These are phyloP conservation scores for Gambusia affinis DNA, from an alignment of 2,113 vertebrate genomes.

Conservation along the genomic window DNA sequence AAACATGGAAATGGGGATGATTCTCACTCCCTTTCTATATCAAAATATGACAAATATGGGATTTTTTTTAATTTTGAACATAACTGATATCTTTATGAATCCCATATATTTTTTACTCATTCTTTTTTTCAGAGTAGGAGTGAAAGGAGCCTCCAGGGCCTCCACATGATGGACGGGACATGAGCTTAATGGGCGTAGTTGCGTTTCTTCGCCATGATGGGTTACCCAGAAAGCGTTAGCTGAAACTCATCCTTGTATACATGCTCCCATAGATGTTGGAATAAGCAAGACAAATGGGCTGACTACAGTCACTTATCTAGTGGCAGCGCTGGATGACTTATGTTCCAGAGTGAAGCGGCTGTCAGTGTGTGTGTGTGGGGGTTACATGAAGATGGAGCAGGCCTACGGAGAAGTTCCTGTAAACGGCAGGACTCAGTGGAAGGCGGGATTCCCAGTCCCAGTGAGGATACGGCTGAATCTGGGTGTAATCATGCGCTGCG, in stretches of 20 bases:
- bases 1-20: background rate
- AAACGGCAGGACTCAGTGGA: background rate
- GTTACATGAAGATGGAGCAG: background rate
- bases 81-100: too few relatives aligned
- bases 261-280: background rate
- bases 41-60: background rate
- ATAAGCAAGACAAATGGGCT: background rate
- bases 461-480: conserved; percentile 19
- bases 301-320: background rate
- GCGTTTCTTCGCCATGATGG: background rate
- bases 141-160: background rate
- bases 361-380: background rate
- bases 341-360: background rate
- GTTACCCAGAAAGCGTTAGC: background rate
- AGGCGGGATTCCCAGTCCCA: conserved; percentile 11
- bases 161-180: too few relatives aligned
- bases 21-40: background rate
- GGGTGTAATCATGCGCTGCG: conserved; percentile 63
- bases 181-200: too few relatives aligned
- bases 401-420: background rate
- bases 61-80: too few relatives aligned
- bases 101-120: too few relatives aligned
- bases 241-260: background rate
- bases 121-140: background rate
- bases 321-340: background rate